Evolutionary conservation across 2,888 invertebrate genomes (phyloP), one percentile per base, ranked within the genome.

Genomic region (Polyommatus iphigenia): DNA sequence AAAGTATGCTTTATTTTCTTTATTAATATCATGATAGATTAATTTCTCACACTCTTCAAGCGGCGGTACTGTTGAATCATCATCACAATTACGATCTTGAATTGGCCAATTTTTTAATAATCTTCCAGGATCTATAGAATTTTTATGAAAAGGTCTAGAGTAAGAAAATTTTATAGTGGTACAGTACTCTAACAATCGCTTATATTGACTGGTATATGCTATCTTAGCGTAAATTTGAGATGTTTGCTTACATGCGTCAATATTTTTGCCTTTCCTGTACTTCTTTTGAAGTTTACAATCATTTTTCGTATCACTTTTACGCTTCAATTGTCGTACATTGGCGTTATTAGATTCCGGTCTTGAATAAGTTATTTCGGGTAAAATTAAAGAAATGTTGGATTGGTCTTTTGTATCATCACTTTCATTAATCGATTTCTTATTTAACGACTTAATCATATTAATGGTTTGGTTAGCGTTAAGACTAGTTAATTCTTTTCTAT

Each of bases 91-190:
- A 80, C 29, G 78, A 80, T 77, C 84, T 79, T 83, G 82, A 59
- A 89, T 85, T 77, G 93, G 93, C 92, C 93, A 93, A 78, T 85
- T 82, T 80, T 82, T 82, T n/a, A 89, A 78, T 62, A 86, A 81
- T 8, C 83, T 77, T n/a, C 84, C 80, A 7, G 91, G 87, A 62
- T 93, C 89, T 76, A 92, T 84, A 78, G 81, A 77, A 77, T 92
- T 91, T 87, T 87, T 90, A 84, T 91, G 90, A 85, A 90, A 93
- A 18, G 91, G 86, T 46, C 86, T 83, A 4, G 90, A 86, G 79
- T 87, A 93, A 36, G 93, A 94, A 87, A 92, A 93, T 82, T 91
- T 89, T 80, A 93, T 81, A 5, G 91, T 85, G 78, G 85, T 90
- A 72, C 85, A 88, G 83, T 94, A 94, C 79, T 91, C 86, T 32